Conservation (phyloP, 2,113 vertebrate genomes). For the Tympanuchus pallidicinctus region DNA sequence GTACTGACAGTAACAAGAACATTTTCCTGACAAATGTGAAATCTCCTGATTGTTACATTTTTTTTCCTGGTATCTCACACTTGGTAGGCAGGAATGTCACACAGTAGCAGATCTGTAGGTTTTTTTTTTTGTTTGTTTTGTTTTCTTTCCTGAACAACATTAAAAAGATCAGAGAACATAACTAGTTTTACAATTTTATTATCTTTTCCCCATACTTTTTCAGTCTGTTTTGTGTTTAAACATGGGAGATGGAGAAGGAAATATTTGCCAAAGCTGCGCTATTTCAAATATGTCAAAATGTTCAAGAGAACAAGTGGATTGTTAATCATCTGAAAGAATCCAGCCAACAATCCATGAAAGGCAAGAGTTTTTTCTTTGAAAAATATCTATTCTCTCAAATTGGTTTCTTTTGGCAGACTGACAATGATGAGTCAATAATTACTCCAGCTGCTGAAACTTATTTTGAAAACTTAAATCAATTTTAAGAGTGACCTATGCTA, state of each 20-base stretch:
- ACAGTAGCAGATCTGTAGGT: neutral
- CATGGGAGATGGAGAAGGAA: neutral
- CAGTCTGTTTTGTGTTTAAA: constrained; percentile 21
- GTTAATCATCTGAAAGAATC: constrained; percentile 4
- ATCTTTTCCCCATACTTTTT: neutral
- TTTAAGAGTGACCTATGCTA: neutral
- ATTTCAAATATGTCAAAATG: constrained; percentile 21
- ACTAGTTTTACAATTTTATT: neutral
- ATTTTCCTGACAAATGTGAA: neutral
- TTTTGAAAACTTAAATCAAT: constrained; percentile 39
- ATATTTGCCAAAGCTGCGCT: constrained; percentile 12
- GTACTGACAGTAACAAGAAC: neutral
- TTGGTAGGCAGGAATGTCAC: neutral
- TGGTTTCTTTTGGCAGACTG: neutral
- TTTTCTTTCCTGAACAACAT: neutral
- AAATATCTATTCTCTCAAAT: neutral
- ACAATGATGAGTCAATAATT: constrained; percentile 9
- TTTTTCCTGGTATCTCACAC: neutral
- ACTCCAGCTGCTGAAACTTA: neutral
- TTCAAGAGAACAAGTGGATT: neutral
- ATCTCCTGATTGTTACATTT: neutral
- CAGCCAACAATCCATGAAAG: neutral
- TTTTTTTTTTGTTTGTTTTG: neutral
- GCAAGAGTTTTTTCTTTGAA: neutral
- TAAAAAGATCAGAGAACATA: neutral